Conservation (phyloP, 1,140 invertebrate genomes). For the Drosophila takahashii region DNA sequence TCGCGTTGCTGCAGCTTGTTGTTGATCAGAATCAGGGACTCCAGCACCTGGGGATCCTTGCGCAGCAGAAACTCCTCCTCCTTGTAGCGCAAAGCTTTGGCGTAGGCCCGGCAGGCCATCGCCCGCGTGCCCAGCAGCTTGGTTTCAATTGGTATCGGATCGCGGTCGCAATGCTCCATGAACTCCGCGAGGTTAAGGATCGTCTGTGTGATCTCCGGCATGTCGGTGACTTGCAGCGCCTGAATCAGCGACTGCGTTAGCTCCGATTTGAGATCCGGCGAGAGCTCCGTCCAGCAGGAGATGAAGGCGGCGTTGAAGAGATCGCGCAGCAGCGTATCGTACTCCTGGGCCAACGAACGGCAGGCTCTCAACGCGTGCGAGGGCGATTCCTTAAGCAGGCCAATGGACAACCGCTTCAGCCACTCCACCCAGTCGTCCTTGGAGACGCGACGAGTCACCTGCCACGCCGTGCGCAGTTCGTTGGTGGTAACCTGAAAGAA, state of each 20-base stretch:
- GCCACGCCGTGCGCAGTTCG: constrained; percentile 95
- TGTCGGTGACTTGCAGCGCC: constrained; percentile 95
- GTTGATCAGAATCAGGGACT: constrained; percentile 98
- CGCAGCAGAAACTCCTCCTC: constrained; percentile 96
- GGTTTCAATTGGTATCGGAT: constrained; percentile 95
- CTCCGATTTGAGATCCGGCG: constrained; percentile 92
- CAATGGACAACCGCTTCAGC: constrained; percentile 95
- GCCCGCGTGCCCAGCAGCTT: constrained; percentile 92
- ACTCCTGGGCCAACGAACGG: constrained; percentile 95
- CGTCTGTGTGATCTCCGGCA: constrained; percentile 98
- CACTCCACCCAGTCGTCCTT: constrained; percentile 99
- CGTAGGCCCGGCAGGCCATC: constrained; percentile 94
- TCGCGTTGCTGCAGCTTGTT: constrained; percentile 99
- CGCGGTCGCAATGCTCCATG: constrained; percentile 99
- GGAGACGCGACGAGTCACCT: constrained; percentile 94
- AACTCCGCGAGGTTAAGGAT: constrained; percentile 99
- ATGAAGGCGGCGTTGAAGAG: constrained; percentile 99
- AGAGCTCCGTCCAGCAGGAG: constrained; percentile 98
- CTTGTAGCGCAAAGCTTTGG: constrained; percentile 99
- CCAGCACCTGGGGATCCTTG: constrained; percentile 91
- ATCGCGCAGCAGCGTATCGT: constrained; percentile 96
- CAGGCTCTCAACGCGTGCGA: constrained; percentile 97
- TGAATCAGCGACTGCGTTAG: constrained; percentile 94
- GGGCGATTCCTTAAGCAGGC: constrained; percentile 97
- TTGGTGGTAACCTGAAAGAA: constrained; percentile 88